Evolutionary conservation across 1,140 invertebrate genomes (phyloP).

Genomic region (Tetragnatha versicolor): DNA sequence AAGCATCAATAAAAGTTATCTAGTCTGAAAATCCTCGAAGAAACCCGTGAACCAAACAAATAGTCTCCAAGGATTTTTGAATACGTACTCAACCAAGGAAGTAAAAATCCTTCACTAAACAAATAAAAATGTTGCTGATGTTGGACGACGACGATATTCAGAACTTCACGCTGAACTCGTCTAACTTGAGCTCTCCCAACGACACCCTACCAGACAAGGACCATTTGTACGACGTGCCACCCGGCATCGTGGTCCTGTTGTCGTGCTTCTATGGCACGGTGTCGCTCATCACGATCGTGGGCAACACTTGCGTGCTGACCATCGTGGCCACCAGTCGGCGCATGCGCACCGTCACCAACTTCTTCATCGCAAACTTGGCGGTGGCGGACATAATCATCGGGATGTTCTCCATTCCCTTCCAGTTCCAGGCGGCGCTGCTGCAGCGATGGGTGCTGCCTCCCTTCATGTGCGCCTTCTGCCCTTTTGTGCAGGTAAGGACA

Average conservation of each 20-base stretch:
- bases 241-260: conserved; percentile 75
- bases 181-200: neutral
- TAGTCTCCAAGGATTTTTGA: too few relatives aligned
- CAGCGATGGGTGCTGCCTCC: conserved; percentile 84
- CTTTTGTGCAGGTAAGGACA: conserved; percentile 80
- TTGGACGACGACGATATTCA: too few relatives aligned
- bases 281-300: conserved; percentile 79
- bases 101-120: too few relatives aligned
- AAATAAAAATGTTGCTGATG: too few relatives aligned
- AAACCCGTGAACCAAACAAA: too few relatives aligned
- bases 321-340: conserved; percentile 83
- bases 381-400: conserved; percentile 90
- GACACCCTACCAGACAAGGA: neutral
- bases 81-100: too few relatives aligned
- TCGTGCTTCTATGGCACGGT: conserved; percentile 82
- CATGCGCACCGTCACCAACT: conserved; percentile 91
- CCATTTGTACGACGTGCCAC: conserved; percentile 73
- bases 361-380: conserved; percentile 91
- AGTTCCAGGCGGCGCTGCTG: conserved; percentile 76
- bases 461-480: conserved; percentile 78
- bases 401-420: conserved; percentile 83
- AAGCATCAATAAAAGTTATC: too few relatives aligned
- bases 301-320: conserved; percentile 85
- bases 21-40: too few relatives aligned
- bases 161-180: neutral